Evolutionary conservation across 2,797 vertebrate species (phyloP).

Genomic region (Pipistrellus pipistrellus): DNA sequence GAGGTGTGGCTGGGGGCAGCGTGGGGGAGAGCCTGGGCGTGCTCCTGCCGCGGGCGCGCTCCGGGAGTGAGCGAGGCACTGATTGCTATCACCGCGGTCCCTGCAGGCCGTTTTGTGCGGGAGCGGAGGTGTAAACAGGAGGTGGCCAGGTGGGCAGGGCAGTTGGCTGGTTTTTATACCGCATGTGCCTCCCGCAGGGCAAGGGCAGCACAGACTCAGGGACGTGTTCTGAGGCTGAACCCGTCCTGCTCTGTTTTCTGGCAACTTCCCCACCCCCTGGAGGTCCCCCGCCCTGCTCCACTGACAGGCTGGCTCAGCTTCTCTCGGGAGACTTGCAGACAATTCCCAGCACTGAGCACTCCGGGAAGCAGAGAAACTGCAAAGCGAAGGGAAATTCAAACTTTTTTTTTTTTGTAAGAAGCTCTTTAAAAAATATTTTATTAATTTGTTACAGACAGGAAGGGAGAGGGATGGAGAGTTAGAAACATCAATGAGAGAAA

Average conservation of each 20-base stretch:
- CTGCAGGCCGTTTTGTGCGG: background rate
- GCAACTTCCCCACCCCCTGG: too few relatives aligned
- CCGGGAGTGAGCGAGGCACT: fast-evolving
- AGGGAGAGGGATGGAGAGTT: too few relatives aligned
- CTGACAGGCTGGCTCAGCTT: background rate
- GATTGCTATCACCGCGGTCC: background rate
- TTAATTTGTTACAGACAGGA: too few relatives aligned
- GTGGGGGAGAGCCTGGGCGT: fast-evolving
- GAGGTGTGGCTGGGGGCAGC: background rate
- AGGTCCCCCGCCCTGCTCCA: too few relatives aligned
- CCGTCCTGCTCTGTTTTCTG: background rate
- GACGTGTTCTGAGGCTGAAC: background rate
- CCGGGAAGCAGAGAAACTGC: background rate
- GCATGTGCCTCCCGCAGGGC: background rate
- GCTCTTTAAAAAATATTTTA: too few relatives aligned
- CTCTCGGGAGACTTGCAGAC: background rate
- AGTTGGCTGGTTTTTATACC: background rate
- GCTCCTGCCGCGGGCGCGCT: background rate
- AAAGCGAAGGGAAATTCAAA: background rate
- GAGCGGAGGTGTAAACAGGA: background rate
- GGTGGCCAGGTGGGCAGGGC: background rate
- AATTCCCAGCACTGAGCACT: background rate
- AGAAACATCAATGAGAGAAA: too few relatives aligned
- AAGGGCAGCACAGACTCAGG: background rate
- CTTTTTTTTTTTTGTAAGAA: too few relatives aligned